phyloP scores from a whole-genome alignment of 2,113 vertebrate genomes.

The Heptranchias perlo region DNA sequence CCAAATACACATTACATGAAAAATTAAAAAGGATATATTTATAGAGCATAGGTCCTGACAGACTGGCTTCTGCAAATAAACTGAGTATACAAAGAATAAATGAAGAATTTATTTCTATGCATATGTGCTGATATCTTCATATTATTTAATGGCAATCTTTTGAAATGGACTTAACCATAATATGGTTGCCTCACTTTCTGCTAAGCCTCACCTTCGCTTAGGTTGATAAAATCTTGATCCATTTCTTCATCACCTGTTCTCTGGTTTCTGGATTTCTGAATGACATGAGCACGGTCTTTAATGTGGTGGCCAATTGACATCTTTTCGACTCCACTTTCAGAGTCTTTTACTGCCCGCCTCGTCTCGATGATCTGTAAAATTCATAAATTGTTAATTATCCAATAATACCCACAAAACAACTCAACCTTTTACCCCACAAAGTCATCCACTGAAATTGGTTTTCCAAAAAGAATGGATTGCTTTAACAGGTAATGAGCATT shows the following conservation, averaged over 20 bases:
- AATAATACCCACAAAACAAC: not conserved
- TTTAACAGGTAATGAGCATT: not conserved
- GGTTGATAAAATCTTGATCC: slow-evolving; percentile 86
- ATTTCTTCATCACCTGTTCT: slow-evolving; percentile 83
- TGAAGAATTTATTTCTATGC: not conserved
- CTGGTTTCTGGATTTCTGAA: slow-evolving; percentile 74
- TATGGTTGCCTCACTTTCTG: too few relatives aligned
- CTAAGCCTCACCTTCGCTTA: slow-evolving; percentile 88
- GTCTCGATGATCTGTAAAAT: slow-evolving; percentile 77
- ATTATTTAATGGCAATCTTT: not conserved
- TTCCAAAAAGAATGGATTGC: not conserved
- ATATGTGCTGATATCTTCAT: not conserved
- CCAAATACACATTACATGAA: not conserved
- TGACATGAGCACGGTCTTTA: slow-evolving; percentile 75
- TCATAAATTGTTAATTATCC: not conserved
- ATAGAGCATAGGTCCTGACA: not conserved
- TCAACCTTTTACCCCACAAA: not conserved
- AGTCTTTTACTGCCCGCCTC: slow-evolving; percentile 74
- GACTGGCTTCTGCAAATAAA: not conserved
- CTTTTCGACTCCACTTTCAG: slow-evolving; percentile 82
- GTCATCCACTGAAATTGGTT: not conserved
- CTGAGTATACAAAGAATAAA: not conserved
- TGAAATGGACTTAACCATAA: not conserved
- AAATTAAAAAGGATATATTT: not conserved
- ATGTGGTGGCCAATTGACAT: slow-evolving; percentile 90